Percentiles rank a stretch among this genome's conserved stretches.
phyloP scores from a whole-genome alignment of 1,140 invertebrate species.

The Antheraea mylitta region DNA sequence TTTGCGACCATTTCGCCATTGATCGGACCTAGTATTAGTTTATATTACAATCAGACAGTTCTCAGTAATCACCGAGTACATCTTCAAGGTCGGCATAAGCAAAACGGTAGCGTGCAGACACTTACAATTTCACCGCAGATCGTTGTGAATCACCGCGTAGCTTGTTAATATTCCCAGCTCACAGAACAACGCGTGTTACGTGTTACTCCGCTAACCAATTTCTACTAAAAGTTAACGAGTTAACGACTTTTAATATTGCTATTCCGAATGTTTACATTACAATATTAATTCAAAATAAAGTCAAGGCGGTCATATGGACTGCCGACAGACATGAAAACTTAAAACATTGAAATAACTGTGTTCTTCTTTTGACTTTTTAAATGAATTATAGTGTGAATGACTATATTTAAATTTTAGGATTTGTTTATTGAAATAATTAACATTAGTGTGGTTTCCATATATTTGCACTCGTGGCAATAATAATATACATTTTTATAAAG shows the following conservation, averaged over 20 bases:
- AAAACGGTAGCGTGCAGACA: not conserved
- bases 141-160: slow-evolving; percentile 2
- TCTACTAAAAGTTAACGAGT: not conserved
- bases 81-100: not conserved
- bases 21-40: not conserved
- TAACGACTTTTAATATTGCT: not conserved
- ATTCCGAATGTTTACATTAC: too few species aligned
- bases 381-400: too few species aligned
- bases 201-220: not conserved
- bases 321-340: too few species aligned
- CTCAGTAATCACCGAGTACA: not conserved
- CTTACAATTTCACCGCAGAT: not conserved
- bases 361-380: too few species aligned
- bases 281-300: too few species aligned
- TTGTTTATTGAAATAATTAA: too few species aligned
- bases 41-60: not conserved
- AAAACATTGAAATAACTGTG: too few species aligned
- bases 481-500: too few species aligned
- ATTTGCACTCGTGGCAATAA: too few species aligned
- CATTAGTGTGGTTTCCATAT: too few species aligned
- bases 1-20: not conserved
- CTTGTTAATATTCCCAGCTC: not conserved
- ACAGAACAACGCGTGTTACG: not conserved
- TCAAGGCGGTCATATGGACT: too few species aligned
- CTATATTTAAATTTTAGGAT: too few species aligned